A percentile compares a stretch with the other conserved stretches of the same genome.
Conservation (phyloP, 2,113 vertebrate species). For the Chiloscyllium plagiosum region DNA sequence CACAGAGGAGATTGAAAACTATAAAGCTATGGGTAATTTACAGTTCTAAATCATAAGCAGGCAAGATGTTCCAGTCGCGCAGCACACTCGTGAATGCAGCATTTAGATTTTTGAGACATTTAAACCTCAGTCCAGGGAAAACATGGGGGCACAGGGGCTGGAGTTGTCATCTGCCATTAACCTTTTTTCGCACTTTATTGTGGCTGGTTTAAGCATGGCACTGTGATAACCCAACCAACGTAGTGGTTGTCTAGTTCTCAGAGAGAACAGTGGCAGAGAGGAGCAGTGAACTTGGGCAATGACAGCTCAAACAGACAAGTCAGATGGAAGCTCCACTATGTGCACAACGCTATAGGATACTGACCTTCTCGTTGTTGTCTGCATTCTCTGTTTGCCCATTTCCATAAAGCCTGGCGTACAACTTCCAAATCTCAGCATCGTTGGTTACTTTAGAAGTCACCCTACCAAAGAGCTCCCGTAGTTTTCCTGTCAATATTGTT, state of each 20-base stretch:
- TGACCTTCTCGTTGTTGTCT: slow-evolving; percentile 82
- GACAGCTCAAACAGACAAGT: not conserved
- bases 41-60: not conserved
- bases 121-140: not conserved
- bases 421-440: slow-evolving; percentile 75
- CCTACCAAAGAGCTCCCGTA: slow-evolving; percentile 81
- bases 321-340: not conserved
- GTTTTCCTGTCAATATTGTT: slow-evolving; percentile 54
- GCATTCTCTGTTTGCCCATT: slow-evolving; percentile 59
- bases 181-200: not conserved
- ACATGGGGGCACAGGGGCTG: not conserved
- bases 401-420: slow-evolving; percentile 75
- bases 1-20: not conserved
- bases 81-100: not conserved
- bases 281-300: not conserved
- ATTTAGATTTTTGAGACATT: not conserved
- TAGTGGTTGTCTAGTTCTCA: not conserved
- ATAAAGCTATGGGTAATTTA: not conserved
- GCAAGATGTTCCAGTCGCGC: not conserved
- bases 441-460: slow-evolving; percentile 75
- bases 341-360: not conserved
- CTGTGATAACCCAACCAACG: not conserved
- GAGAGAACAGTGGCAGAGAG: not conserved
- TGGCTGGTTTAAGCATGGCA: not conserved
- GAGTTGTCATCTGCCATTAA: not conserved